A percentile compares a stretch with the other conserved stretches of the same genome.
phyloP scores from a whole-genome alignment of 2,888 invertebrate species.

The Standfussiana lucernea region DNA sequence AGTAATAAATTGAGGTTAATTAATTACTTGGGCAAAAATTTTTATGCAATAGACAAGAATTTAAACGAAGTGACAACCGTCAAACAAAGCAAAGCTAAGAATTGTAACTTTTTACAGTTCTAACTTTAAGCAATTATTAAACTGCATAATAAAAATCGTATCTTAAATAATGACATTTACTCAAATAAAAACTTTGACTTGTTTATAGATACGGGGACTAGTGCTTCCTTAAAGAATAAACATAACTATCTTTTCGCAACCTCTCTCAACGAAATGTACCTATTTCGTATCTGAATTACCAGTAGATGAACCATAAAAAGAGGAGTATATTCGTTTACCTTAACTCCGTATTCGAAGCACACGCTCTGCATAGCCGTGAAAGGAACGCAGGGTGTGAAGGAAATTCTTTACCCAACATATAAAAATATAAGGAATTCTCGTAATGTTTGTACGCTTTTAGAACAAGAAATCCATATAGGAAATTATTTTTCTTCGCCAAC shows the following conservation, averaged over 20 bases:
- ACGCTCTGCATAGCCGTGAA: constrained; percentile 63
- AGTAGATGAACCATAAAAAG: constrained; percentile 65
- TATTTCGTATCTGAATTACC: constrained; percentile 48
- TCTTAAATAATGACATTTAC: no score
- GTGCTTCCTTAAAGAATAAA: neutral
- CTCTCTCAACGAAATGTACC: constrained; percentile 13
- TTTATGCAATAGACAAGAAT: no score
- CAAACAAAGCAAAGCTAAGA: no score
- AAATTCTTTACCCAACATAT: constrained; percentile 35
- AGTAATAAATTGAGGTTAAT: no score
- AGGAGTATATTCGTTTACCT: constrained; percentile 61
- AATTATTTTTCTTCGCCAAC: neutral
- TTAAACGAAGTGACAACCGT: no score
- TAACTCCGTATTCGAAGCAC: constrained; percentile 64
- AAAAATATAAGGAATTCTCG: constrained; percentile 39
- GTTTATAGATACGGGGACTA: no score
- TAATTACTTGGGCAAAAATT: no score
- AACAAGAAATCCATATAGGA: constrained; percentile 23
- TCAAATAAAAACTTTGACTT: no score
- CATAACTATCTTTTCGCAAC: constrained; percentile 11
- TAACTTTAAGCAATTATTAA: no score
- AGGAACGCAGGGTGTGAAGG: constrained; percentile 45
- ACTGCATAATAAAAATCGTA: no score
- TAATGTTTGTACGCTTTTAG: constrained; percentile 23
- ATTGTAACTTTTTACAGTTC: no score